Conservation (phyloP, 2,888 invertebrate genomes). For the Oligia fasciuncula region DNA sequence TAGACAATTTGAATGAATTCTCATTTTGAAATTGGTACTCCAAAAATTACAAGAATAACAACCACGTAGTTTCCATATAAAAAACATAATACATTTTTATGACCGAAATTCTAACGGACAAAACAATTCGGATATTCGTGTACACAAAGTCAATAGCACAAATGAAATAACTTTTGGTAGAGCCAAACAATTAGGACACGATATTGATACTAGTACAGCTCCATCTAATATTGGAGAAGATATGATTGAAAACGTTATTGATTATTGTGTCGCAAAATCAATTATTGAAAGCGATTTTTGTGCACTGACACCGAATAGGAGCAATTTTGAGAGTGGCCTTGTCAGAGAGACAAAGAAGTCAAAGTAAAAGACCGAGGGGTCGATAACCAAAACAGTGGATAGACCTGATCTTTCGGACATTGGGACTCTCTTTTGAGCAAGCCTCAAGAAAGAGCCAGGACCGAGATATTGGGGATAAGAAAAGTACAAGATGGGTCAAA, state of each 20-base stretch:
- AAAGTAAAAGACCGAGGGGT: background rate
- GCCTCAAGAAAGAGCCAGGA: background rate
- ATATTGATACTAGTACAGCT: conserved; percentile 39
- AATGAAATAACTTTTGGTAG: conserved; percentile 51
- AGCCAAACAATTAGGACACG: conserved; percentile 43
- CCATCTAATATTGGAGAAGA: conserved; percentile 21
- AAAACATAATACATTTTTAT: conserved; percentile 4
- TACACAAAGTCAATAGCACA: conserved; percentile 43
- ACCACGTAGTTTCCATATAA: background rate
- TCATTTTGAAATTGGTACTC: background rate
- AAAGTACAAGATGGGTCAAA: background rate
- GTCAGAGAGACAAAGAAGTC: background rate
- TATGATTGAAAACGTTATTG: conserved; percentile 25
- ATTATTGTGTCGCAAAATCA: conserved; percentile 29
- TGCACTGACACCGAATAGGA: background rate
- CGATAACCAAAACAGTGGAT: background rate
- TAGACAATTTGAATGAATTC: background rate
- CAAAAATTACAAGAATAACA: background rate
- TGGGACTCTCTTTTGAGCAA: no score
- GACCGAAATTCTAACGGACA: conserved; percentile 1
- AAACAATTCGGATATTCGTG: conserved; percentile 26
- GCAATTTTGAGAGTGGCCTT: background rate
- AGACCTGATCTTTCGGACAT: rapidly evolving
- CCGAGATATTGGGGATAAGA: background rate
- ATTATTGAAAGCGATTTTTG: conserved; percentile 10